phyloP scores from a whole-genome alignment of 2,888 invertebrate species.

The Diloba caeruleocephala region DNA sequence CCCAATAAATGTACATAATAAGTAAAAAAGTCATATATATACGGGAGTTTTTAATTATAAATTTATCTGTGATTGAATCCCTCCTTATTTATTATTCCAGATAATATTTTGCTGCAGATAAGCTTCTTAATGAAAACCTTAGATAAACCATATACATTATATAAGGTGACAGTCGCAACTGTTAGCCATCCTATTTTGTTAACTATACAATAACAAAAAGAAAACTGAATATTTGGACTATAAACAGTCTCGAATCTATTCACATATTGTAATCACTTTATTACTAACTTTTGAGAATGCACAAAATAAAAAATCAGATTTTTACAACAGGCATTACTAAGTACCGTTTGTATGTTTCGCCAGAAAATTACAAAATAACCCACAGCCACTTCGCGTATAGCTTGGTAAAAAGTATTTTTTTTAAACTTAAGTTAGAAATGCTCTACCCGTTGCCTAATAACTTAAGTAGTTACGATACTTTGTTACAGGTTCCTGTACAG shows the following conservation, averaged over 20 bases:
- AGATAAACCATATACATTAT: slow-evolving; percentile 23
- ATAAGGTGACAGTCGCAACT: slow-evolving; percentile 8
- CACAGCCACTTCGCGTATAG: slow-evolving; percentile 50
- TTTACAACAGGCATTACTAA: slow-evolving; percentile 16
- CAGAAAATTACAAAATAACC: slow-evolving; percentile 32
- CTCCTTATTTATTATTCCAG: slow-evolving; percentile 14
- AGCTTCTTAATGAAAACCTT: slow-evolving; percentile 14
- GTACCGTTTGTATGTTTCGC: slow-evolving; percentile 1
- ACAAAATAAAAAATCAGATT: no score
- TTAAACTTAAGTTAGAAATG: slow-evolving; percentile 45
- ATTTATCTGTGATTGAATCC: no score
- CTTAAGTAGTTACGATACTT: slow-evolving; percentile 10
- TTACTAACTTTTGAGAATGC: no score
- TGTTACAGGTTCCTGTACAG: no score
- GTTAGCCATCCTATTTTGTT: slow-evolving; percentile 8
- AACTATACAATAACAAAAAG: no score
- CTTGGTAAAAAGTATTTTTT: slow-evolving; percentile 31
- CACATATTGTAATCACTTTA: no score
- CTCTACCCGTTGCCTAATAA: slow-evolving; percentile 45
- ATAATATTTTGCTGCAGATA: slow-evolving; percentile 11
- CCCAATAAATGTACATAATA: no score
- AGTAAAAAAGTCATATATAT: no score
- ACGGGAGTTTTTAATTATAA: no score
- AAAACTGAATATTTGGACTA: no score
- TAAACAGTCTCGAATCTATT: no score